phyloP scores from a whole-genome alignment of 1,140 invertebrate genomes.

The Lerema accius region DNA sequence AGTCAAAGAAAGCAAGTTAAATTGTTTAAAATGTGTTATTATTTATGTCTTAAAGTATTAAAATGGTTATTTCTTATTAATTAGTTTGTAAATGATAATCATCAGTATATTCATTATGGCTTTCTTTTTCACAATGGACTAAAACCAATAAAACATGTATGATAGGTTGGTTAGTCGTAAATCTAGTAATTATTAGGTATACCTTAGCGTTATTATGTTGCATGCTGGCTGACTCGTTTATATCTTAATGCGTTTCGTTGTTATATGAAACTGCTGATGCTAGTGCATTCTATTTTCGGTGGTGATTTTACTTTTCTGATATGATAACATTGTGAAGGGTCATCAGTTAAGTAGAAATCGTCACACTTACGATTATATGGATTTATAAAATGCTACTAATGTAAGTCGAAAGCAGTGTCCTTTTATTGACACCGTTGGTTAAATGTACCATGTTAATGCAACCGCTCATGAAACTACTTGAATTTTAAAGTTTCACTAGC shows the following conservation, averaged over 20 bases:
- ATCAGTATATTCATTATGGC: slow-evolving; percentile 66
- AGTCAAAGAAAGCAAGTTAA: slow-evolving; percentile 82
- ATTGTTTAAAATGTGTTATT: slow-evolving; percentile 83
- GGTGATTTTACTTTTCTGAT: too few relatives aligned
- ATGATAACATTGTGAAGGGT: too few relatives aligned
- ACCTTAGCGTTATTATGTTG: slow-evolving; percentile 3
- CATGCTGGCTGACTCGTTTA: neutral
- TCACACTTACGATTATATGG: too few relatives aligned
- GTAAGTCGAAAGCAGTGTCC: too few relatives aligned
- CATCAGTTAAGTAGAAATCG: too few relatives aligned
- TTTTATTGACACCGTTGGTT: too few relatives aligned
- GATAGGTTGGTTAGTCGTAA: neutral
- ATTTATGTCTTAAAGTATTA: slow-evolving; percentile 83
- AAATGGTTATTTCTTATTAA: slow-evolving; percentile 83
- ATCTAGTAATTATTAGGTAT: slow-evolving; percentile 5
- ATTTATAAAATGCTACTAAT: too few relatives aligned
- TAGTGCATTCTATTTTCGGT: too few relatives aligned
- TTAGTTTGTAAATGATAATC: slow-evolving; percentile 80
- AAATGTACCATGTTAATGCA: too few relatives aligned
- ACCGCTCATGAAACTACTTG: too few relatives aligned
- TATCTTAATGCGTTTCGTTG: neutral
- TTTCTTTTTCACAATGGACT: slow-evolving; percentile 52
- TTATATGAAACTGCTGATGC: too few relatives aligned
- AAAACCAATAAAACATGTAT: slow-evolving; percentile 70
- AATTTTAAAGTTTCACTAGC: too few relatives aligned